Evolutionary conservation across 2,797 vertebrate genomes (phyloP), one percentile per base, ranked within the genome.

Genomic region (Poeciliopsis turneri): DNA sequence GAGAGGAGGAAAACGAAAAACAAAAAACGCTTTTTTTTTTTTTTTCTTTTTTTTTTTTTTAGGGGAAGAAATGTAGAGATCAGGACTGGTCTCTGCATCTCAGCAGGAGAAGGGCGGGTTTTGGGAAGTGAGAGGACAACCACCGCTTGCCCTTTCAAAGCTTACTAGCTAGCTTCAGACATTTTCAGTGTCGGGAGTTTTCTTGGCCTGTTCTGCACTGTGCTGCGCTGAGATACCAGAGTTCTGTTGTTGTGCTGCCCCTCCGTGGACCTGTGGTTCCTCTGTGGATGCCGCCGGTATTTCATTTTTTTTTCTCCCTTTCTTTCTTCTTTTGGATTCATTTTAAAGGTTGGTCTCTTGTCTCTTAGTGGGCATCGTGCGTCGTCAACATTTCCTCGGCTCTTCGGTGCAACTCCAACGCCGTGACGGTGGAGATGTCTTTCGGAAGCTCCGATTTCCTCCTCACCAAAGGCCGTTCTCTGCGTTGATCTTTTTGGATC

Each of bases 381-480:
- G 93, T 85, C 51, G 97, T 95, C 92, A 97, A 85, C 95, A 98
- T 97, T 86, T 98, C 97, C 68, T 98, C 97, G n/a, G 97, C 97
- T 89, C 97, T 95, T 93, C 97, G 95, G 95, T 97, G 98, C 84
- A 97, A 94, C 94, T 99, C 98, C 96, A 98, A 95, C 93, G 98
- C 97, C 86, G 96, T 98, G 95, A 97, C 97, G 77, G 97, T 97
- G 95, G 96, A 98, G 93, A 97, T 97, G 95, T 99, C 98, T 96
- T 97, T 97, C 92, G 98, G 98, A 91, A 98, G 96, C 94, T 99
- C 98, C 0, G 98, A 98, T 95, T 99, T 99, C 95, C 98, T 97
- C 88, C 98, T 95, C 94, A 97, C 95, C 80, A 98, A 84, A 15
- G 97, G 96, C 78, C 97, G 97, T 90, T 98, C 97, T 91, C 96